A percentile compares a stretch with the other conserved stretches of the same genome.
These are phyloP conservation scores for Oreortyx pictus DNA, from an alignment of 2,797 vertebrate species.

Conservation along the genomic window DNA sequence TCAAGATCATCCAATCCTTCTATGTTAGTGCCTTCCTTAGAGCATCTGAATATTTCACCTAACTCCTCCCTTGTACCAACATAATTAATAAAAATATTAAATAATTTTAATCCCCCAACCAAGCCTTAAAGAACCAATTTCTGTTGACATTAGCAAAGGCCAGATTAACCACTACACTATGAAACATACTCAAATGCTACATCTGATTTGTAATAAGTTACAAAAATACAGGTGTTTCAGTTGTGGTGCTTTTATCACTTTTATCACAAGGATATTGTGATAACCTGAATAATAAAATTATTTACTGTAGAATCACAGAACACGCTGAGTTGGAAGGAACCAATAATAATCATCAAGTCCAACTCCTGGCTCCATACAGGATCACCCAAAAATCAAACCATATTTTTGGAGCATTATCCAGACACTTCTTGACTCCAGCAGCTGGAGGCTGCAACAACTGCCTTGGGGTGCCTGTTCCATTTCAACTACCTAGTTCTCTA, in stretches of 20 bases:
- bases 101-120: neutral
- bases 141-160: neutral
- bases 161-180: neutral
- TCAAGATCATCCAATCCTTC: neutral
- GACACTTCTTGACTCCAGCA: too few relatives aligned
- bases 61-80: neutral
- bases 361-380: too few relatives aligned
- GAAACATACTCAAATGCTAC: neutral
- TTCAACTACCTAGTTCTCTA: too few relatives aligned
- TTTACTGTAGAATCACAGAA: too few relatives aligned
- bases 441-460: too few relatives aligned
- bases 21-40: too few relatives aligned
- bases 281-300: neutral
- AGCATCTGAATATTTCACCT: neutral
- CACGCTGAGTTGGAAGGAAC: too few relatives aligned
- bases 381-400: too few relatives aligned
- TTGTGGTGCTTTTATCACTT: neutral
- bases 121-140: neutral
- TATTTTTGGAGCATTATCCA: too few relatives aligned
- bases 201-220: neutral
- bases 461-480: too few relatives aligned
- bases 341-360: too few relatives aligned
- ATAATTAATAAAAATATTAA: neutral
- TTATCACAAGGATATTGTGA: neutral
- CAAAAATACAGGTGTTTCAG: neutral